A percentile compares a stretch with the other conserved stretches of the same genome.
Evolutionary conservation across 2,113 vertebrate species (phyloP).

Genomic region (Motacilla tschutschensis): DNA sequence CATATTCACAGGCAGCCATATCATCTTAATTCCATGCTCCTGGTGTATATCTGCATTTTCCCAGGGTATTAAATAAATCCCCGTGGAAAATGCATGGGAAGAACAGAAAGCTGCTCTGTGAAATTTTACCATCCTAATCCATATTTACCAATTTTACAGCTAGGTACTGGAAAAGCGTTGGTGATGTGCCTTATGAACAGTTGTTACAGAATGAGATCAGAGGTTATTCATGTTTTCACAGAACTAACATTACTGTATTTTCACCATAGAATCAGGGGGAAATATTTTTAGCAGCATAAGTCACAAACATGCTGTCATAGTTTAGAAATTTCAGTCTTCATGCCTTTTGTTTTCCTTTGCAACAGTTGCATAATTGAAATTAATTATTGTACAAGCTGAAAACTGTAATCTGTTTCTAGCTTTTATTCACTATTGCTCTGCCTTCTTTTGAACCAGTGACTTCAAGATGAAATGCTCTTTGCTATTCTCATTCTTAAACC

Average conservation of each 20-base stretch:
- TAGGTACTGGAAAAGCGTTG: neutral
- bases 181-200: neutral
- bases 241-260: neutral
- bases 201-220: neutral
- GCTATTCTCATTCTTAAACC: neutral
- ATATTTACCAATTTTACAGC: slow-evolving; percentile 22
- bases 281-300: neutral
- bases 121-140: slow-evolving; percentile 37
- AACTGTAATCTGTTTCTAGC: neutral
- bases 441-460: neutral
- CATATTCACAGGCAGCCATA: neutral
- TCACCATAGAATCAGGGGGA: neutral
- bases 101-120: neutral
- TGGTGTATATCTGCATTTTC: slow-evolving; percentile 34
- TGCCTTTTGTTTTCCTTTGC: neutral
- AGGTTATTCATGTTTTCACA: neutral
- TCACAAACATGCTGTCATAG: neutral
- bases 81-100: neutral
- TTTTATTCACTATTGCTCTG: neutral
- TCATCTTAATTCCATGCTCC: slow-evolving; percentile 46
- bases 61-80: slow-evolving; percentile 53
- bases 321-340: neutral
- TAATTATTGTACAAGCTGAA: neutral
- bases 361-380: neutral
- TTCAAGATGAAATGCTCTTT: neutral